A percentile compares a stretch with the other conserved stretches of the same genome.
These are phyloP conservation scores for Datnioides undecimradiatus DNA, from an alignment of 2,113 vertebrate species.

Conservation along the genomic window DNA sequence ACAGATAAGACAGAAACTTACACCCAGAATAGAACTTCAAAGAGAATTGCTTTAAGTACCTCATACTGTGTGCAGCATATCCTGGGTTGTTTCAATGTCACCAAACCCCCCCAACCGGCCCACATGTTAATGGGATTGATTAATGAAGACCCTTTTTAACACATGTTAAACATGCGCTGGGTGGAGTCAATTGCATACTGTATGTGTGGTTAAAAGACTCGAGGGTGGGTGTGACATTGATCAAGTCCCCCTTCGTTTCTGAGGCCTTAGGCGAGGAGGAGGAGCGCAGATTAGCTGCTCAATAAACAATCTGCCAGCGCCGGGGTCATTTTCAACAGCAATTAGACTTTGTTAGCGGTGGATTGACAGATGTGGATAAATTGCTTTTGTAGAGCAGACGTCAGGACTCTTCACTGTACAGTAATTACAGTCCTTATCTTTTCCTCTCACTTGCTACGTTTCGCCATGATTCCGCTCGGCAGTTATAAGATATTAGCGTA, in stretches of 20 bases:
- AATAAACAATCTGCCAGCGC: slow-evolving; percentile 78
- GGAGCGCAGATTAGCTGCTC: slow-evolving; percentile 74
- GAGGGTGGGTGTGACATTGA: slow-evolving; percentile 65
- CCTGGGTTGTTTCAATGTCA: slow-evolving; percentile 59
- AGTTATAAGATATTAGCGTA: slow-evolving; percentile 38
- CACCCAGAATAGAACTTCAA: slow-evolving; percentile 66
- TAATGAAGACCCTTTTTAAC: slow-evolving; percentile 48
- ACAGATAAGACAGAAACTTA: slow-evolving; percentile 71
- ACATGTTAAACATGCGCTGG: slow-evolving; percentile 35
- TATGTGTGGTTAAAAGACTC: slow-evolving; percentile 61
- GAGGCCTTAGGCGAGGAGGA: slow-evolving; percentile 48
- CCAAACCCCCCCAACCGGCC: slow-evolving; percentile 2
- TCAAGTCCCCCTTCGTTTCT: slow-evolving; percentile 38
- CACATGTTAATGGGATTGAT: slow-evolving; percentile 52
- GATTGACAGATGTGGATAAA: slow-evolving; percentile 47
- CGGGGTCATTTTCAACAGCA: slow-evolving; percentile 68
- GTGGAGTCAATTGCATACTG: slow-evolving; percentile 47
- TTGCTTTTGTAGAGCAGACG: slow-evolving; percentile 27
- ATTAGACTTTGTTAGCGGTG: slow-evolving; percentile 63
- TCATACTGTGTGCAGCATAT: slow-evolving; percentile 32
- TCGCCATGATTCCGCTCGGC: neutral
- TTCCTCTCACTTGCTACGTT: slow-evolving; percentile 11
- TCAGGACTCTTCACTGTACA: slow-evolving; percentile 37
- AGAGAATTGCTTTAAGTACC: slow-evolving; percentile 62
- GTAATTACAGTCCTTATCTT: slow-evolving; percentile 50